These are phyloP conservation scores for Rapana venosa DNA, from an alignment of 2,888 invertebrate genomes.

Conservation along the genomic window DNA sequence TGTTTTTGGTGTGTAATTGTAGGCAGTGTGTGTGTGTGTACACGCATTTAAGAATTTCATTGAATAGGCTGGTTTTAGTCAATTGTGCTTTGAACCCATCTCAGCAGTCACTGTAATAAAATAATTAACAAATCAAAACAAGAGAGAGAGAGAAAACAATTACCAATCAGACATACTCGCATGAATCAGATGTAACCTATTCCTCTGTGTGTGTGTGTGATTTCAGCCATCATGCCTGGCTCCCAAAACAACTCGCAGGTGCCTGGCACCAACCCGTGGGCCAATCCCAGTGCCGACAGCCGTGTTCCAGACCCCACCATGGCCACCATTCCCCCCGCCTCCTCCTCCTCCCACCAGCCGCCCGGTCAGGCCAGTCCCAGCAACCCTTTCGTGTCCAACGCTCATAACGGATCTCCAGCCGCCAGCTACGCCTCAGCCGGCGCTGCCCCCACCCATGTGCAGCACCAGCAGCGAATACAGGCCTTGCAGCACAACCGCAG, in stretches of 20 bases:
- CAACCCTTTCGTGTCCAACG: conserved; percentile 45
- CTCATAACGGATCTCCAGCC: conserved; percentile 44
- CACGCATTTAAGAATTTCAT: no score
- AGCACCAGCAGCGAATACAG: conserved; percentile 42
- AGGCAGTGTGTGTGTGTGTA: no score
- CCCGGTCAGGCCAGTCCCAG: conserved; percentile 40
- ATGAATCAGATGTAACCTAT: no score
- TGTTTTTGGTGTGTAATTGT: no score
- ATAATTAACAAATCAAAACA: no score
- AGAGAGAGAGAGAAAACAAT: no score
- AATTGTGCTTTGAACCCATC: no score
- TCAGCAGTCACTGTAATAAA: no score
- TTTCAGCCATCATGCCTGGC: conserved; percentile 33
- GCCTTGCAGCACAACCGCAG: conserved; percentile 66
- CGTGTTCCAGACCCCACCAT: conserved; percentile 57
- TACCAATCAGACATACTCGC: no score
- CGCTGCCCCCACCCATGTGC: neutral
- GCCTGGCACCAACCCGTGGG: conserved; percentile 69
- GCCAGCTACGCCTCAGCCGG: conserved; percentile 48
- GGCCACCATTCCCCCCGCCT: conserved; percentile 81
- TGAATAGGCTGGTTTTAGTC: no score
- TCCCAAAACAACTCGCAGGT: conserved; percentile 35
- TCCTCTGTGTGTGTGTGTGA: neutral
- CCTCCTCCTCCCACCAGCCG: conserved; percentile 24
- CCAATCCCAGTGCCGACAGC: conserved; percentile 38